Evolutionary conservation across 92 coral and sea anemone genomes (phyloP), one percentile per base, ranked within the genome.

Genomic region (Parazoanthus darwini): DNA sequence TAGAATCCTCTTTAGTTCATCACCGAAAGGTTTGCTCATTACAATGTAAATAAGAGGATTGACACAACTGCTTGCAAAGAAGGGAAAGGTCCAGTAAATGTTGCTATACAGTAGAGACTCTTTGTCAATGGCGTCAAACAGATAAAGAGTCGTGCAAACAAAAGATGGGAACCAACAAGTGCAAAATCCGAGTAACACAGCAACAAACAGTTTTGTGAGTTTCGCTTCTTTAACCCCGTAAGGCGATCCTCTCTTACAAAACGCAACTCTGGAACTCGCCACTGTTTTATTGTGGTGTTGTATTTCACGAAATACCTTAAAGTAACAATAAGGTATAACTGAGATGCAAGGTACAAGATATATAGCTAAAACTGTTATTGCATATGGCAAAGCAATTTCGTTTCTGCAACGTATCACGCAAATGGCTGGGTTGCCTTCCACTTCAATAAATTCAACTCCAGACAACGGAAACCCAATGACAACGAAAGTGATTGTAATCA

Each of bases 401-500:
- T 23, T 76, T 5, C 80, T 22, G 15, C 80, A 76, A 37, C 46
- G 46, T 14, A 76, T 9, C 13, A 76, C 80, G 51, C 80, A 76
- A 44, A 76, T 76, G 80, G 80, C 51, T 6, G 80, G 80, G 50
- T 76, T 76, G 0, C 80, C 80, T 76, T 76, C 48, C 26, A 76
- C 80, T 76, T 76, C 80, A 76, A 76, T 22, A 39, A 76, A 76
- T 76, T 76, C 80, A 76, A 76, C 80, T 15, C 80, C 80, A 36
- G 46, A 42, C 26, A 76, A 76, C 51, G 80, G 80, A 39, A 76
- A 44, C 4, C 79, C 79, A 74, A 74, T 15, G 13, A 74, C 79
- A 36, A 74, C 79, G 44, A 74, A 74, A 16, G n/a, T 10, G 10
- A 37, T 74, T 37, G 79, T 74, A 8, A 42, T 3, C 23, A 36